Percentiles rank a stretch among this genome's conserved stretches.
phyloP scores from a whole-genome alignment of 2,797 vertebrate species.

The Clarias platycephalus region DNA sequence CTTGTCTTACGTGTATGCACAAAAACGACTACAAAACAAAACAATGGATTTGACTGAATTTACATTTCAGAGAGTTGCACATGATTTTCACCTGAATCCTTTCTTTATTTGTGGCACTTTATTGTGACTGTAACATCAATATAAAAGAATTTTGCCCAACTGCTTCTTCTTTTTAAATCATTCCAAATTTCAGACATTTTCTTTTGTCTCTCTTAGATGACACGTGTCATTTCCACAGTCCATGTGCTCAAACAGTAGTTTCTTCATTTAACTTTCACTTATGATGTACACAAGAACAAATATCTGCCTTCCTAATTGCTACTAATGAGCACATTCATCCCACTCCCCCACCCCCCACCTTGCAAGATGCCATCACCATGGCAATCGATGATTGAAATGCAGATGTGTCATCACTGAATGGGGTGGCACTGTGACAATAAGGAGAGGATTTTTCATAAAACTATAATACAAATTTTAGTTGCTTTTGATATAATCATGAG shows the following conservation, averaged over 20 bases:
- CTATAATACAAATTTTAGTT: neutral
- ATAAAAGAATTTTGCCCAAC: neutral
- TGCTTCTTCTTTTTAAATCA: neutral
- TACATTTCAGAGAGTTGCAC: neutral
- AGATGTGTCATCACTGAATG: conserved; percentile 13
- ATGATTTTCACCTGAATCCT: neutral
- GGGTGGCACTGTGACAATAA: neutral
- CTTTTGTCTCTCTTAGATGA: no score
- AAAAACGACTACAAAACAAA: neutral
- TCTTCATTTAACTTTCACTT: neutral
- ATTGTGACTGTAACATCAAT: neutral
- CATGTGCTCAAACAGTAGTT: neutral
- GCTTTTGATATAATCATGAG: neutral
- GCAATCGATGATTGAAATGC: conserved; percentile 28
- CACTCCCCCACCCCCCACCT: neutral
- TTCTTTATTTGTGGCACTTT: neutral
- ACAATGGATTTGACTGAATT: neutral
- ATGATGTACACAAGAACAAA: conserved; percentile 3
- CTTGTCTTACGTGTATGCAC: neutral
- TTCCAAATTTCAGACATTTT: conserved; percentile 2
- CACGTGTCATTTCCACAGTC: no score
- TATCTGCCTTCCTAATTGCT: neutral
- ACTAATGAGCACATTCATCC: conserved; percentile 13
- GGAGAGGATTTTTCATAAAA: neutral
- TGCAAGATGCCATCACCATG: conserved; percentile 22